These are phyloP conservation scores for Adineta ricciae DNA, from an alignment of 2,888 invertebrate genomes.

Conservation along the genomic window DNA sequence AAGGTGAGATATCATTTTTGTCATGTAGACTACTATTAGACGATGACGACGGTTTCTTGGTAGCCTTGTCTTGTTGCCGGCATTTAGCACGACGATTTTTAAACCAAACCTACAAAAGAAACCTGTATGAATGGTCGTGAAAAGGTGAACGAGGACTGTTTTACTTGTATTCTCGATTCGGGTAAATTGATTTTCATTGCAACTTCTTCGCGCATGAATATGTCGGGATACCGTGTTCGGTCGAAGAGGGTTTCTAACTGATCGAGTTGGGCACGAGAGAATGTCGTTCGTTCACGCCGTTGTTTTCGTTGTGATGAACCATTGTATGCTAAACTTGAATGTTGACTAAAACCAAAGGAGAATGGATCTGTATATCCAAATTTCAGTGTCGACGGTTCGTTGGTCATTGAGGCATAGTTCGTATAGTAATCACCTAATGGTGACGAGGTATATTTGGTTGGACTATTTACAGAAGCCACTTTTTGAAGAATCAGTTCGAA, in stretches of 20 bases:
- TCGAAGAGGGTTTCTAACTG: constrained; percentile 82
- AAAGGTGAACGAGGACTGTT: not conserved
- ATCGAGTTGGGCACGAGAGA: constrained; percentile 87
- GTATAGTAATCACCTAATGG: constrained; percentile 14
- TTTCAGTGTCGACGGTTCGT: not conserved
- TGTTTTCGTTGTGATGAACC: constrained; percentile 63
- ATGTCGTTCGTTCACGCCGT: constrained; percentile 88
- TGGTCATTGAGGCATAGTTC: constrained; percentile 1
- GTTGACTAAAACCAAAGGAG: not conserved
- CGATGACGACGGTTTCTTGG: not conserved
- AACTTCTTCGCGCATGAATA: constrained; percentile 97
- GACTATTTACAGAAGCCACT: constrained; percentile 17
- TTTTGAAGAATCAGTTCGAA: not conserved
- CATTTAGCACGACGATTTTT: constrained; percentile 94
- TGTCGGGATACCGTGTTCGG: constrained; percentile 91
- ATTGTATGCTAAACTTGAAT: not conserved
- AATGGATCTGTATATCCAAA: constrained; percentile 18
- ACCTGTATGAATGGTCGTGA: not conserved
- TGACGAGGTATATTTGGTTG: not conserved
- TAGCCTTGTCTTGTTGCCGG: constrained; percentile 64
- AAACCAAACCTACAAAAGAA: constrained; percentile 81
- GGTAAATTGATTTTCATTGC: constrained; percentile 91
- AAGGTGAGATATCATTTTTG: not conserved
- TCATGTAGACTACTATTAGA: not conserved
- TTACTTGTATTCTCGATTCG: constrained; percentile 91